Base-by-base conservation (phyloP, 2,797 vertebrate genomes). In the Peromyscus melanophrys region DNA sequence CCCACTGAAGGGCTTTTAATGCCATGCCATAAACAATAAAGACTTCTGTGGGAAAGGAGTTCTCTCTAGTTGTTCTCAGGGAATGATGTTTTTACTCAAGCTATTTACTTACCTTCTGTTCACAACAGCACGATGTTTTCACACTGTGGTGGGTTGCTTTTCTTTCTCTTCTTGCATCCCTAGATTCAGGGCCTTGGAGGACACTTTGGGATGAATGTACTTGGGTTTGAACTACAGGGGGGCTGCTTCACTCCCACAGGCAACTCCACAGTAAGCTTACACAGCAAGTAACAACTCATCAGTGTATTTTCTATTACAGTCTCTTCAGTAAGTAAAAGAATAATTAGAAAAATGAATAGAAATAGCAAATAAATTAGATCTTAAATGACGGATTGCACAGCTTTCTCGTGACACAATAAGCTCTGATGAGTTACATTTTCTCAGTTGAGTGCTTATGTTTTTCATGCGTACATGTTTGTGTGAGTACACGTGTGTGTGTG, bases 291-390 rank as follows among this genome's bases (percentile, higher is more conserved):
- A 21, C 14, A 40, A 27, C 40, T n/a, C 43, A n/a, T 16, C 37
- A 46, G 2, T 76, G 29, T 89, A 6, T 21, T 46, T 89, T n/a
- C 34, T n/a, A 46, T 61, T 40, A 21, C 12, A 76, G 46, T n/a
- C 23, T 67, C n/a, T 37, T 89, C 55, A 76, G 40, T 65, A 83
- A 84, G 43, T 84, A 91, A 93, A 77, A 90, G 63, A 63, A 85
- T 61, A 95, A 14, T 93, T 63, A 78, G 73, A 81, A 96, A 92
- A 88, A 59, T 77, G 3, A 94, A 25, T 67, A 78, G 27, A 40
- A 92, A 80, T n/a, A 57, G 6, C 21, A 78, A 93, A 63, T 75
- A 71, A 71, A 95, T 43, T 77, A 71, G 34, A 3, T 86, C 63
- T 81, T 63, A 49, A 49, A 49, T 63, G n/a, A 71, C 61, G 21